phyloP scores from a whole-genome alignment of 2,797 vertebrate species.

The Falco novaeseelandiae region DNA sequence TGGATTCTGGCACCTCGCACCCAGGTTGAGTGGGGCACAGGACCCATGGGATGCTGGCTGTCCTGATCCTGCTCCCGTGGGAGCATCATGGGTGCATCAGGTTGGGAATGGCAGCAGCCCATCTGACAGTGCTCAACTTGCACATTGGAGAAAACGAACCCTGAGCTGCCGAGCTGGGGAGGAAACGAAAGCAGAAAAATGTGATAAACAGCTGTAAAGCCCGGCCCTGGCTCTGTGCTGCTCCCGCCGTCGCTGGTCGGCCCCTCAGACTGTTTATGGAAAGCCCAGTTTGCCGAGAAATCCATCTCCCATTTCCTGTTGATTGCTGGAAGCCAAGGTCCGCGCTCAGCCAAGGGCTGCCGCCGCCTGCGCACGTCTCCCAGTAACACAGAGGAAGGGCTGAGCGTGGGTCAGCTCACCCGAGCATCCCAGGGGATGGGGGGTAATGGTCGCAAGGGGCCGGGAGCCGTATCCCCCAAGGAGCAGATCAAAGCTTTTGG shows the following conservation, averaged over 20 bases:
- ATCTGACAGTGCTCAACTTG: accelerated
- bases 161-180: neutral
- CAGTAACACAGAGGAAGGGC: neutral
- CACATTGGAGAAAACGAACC: neutral
- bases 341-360: constrained; percentile 27
- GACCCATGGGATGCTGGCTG: neutral
- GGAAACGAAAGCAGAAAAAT: constrained; percentile 50
- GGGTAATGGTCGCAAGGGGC: accelerated
- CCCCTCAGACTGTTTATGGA: constrained; percentile 72
- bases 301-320: constrained; percentile 74
- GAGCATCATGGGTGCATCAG: neutral
- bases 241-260: constrained; percentile 54
- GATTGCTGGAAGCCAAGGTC: constrained; percentile 59
- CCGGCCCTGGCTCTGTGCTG: constrained; percentile 11
- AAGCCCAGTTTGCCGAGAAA: constrained; percentile 71
- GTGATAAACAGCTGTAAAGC: constrained; percentile 57
- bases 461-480: accelerated
- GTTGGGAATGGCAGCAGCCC: neutral
- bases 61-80: neutral
- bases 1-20: neutral
- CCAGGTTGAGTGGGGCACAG: neutral
- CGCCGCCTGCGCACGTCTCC: neutral
- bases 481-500: neutral
- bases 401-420: neutral
- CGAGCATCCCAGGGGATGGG: accelerated